Conservation (phyloP, 1,140 invertebrate species). For the Notospermus geniculatus region DNA sequence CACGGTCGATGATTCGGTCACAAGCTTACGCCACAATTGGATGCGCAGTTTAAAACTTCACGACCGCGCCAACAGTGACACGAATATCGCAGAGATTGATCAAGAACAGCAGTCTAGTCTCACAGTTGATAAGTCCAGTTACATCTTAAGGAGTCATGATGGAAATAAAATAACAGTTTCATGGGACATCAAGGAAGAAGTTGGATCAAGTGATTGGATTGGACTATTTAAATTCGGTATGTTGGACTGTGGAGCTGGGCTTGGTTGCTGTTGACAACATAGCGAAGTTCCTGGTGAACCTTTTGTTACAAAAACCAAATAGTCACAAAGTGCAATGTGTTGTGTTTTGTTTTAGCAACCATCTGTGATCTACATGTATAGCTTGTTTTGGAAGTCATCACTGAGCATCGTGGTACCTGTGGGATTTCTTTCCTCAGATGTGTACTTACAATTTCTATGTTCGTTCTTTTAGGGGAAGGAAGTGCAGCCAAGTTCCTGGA, state of each 20-base stretch:
- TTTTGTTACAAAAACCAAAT: too few relatives aligned
- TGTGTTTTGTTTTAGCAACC: too few relatives aligned
- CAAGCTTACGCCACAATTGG: background rate
- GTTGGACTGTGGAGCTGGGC: background rate
- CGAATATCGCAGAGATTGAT: slow-evolving; percentile 30
- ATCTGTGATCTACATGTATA: too few relatives aligned
- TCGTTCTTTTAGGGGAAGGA: slow-evolving; percentile 34
- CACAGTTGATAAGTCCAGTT: slow-evolving; percentile 25
- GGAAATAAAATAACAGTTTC: slow-evolving; percentile 37
- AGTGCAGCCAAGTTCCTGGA: slow-evolving; percentile 51
- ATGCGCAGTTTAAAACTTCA: slow-evolving; percentile 13
- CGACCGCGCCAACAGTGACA: slow-evolving; percentile 43
- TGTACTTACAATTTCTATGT: too few relatives aligned
- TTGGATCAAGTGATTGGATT: slow-evolving; percentile 53
- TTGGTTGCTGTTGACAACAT: too few relatives aligned
- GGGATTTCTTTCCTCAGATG: too few relatives aligned
- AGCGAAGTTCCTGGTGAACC: too few relatives aligned
- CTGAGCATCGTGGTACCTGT: too few relatives aligned
- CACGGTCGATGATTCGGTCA: slow-evolving; percentile 6
- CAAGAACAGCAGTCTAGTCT: slow-evolving; percentile 35
- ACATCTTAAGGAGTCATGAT: slow-evolving; percentile 22
- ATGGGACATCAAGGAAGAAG: slow-evolving; percentile 55
- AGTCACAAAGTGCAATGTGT: too few relatives aligned
- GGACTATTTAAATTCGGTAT: slow-evolving; percentile 53
- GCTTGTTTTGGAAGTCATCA: too few relatives aligned